phyloP scores from a whole-genome alignment of 2,113 vertebrate genomes.

The Rhabdornis inornatus region DNA sequence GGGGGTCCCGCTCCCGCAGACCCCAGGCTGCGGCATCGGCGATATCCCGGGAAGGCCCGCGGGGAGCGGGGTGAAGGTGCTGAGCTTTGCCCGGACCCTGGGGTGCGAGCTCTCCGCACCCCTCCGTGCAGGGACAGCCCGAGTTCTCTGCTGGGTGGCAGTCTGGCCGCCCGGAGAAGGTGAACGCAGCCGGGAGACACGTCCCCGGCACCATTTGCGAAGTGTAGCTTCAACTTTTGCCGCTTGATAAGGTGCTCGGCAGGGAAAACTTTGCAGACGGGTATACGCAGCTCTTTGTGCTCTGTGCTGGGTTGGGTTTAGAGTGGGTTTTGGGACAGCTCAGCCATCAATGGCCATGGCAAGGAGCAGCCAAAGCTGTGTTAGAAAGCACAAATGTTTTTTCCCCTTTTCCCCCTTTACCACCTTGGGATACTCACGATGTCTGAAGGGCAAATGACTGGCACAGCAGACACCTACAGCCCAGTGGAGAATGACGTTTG shows the following conservation, averaged over 20 bases:
- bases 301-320: neutral
- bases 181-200: fast-evolving
- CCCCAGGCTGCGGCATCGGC: neutral
- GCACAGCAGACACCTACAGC: neutral
- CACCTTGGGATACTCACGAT: neutral
- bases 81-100: neutral
- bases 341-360: fast-evolving
- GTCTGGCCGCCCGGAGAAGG: neutral
- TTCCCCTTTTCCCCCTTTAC: neutral
- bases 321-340: neutral
- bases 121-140: too few species aligned
- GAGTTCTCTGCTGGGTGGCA: fast-evolving
- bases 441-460: neutral
- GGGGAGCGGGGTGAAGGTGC: neutral
- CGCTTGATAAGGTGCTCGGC: neutral
- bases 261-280: neutral
- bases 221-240: neutral
- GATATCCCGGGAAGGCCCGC: neutral
- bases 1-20: neutral
- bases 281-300: fast-evolving
- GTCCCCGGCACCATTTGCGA: neutral
- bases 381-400: neutral
- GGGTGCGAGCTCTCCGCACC: fast-evolving
- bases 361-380: neutral
- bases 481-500: fast-evolving